Conservation (phyloP, 2,113 vertebrate genomes). For the Myocastor coypus region DNA sequence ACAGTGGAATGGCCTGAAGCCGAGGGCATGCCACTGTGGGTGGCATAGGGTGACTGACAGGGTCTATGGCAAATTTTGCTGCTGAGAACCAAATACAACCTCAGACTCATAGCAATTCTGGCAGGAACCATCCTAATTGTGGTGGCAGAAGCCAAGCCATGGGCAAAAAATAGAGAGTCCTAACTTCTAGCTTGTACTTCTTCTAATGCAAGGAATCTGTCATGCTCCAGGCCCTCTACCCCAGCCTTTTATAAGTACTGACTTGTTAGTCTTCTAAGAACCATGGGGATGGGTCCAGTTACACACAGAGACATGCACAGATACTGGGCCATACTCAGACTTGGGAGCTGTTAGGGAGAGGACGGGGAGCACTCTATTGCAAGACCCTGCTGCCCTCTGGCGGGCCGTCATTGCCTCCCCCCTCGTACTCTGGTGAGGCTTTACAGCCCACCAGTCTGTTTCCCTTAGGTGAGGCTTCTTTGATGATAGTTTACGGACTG, state of each 20-base stretch:
- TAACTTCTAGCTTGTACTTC: background rate
- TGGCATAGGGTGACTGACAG: background rate
- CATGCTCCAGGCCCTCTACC: background rate
- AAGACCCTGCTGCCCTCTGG: background rate
- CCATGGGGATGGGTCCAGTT: background rate
- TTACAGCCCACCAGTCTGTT: background rate
- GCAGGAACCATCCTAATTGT: background rate
- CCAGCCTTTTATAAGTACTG: background rate
- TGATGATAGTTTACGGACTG: background rate
- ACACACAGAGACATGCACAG: background rate
- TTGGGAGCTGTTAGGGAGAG: background rate
- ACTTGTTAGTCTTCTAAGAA: background rate
- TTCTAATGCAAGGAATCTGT: background rate
- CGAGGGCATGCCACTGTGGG: background rate
- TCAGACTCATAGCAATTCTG: accelerated
- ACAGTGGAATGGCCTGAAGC: background rate
- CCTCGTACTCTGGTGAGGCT: background rate
- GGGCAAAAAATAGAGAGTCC: background rate
- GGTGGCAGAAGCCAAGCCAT: background rate
- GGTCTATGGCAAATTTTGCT: background rate
- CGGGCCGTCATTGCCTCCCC: background rate
- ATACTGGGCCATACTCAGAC: background rate
- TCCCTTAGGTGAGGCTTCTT: background rate
- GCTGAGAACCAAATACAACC: background rate
- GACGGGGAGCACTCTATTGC: background rate